phyloP scores from a whole-genome alignment of 2,113 vertebrate species.

The Macheiramphus alcinus region DNA sequence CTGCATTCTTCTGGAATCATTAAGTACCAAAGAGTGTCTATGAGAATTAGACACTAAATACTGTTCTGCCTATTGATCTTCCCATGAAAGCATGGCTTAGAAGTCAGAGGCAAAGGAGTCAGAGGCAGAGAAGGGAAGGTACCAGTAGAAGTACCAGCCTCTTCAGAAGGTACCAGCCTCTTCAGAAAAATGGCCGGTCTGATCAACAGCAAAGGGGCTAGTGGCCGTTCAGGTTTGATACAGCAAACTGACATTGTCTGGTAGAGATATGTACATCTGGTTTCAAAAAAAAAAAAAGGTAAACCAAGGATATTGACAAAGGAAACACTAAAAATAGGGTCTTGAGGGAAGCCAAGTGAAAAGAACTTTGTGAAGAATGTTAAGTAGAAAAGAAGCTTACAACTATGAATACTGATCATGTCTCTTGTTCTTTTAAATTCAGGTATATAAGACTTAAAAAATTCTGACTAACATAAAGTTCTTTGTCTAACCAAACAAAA shows the following conservation, averaged over 20 bases:
- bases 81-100: neutral
- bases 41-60: neutral
- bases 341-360: neutral
- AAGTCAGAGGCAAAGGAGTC: neutral
- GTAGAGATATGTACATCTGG: neutral
- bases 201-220: neutral
- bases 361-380: neutral
- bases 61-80: neutral
- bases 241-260: neutral
- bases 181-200: neutral
- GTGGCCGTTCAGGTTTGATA: neutral
- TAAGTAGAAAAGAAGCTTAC: neutral
- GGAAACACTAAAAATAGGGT: neutral
- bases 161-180: neutral
- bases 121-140: neutral
- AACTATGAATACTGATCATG: neutral
- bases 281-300: neutral
- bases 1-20: neutral
- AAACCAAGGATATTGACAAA: neutral
- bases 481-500: neutral
- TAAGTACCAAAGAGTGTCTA: neutral
- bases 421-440: neutral
- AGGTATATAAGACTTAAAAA: neutral
- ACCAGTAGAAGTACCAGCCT: neutral
- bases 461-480: neutral